These are phyloP conservation scores for Todiramphus saurophagus DNA, from an alignment of 2,113 vertebrate genomes.

Conservation along the genomic window DNA sequence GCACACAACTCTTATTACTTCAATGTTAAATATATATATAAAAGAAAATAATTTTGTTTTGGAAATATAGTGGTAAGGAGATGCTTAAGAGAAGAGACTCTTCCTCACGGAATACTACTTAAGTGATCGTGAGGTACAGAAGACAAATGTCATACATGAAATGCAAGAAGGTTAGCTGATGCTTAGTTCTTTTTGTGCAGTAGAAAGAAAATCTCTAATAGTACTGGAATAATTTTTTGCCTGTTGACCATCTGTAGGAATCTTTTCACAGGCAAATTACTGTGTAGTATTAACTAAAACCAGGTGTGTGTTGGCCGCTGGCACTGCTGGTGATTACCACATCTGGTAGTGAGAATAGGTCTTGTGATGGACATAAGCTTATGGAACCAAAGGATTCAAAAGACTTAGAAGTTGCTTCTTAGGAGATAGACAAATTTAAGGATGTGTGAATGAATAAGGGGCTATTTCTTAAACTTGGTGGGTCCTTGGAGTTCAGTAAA, in stretches of 20 bases:
- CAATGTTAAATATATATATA: not conserved
- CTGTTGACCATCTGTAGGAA: constrained; percentile 8
- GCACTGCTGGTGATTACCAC: not conserved
- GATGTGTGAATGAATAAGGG: not conserved
- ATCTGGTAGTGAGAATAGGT: not conserved
- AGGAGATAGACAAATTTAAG: not conserved
- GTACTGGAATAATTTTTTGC: not conserved
- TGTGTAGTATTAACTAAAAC: not conserved
- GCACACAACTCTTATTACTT: not conserved
- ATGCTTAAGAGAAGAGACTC: not conserved
- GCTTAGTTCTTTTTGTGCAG: not conserved
- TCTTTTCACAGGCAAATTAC: not conserved
- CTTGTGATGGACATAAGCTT: not conserved
- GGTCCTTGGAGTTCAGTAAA: not conserved
- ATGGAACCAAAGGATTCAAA: not conserved
- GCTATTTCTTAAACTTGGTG: not conserved
- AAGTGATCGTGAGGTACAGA: not conserved
- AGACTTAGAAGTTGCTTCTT: not conserved
- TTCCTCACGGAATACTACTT: not conserved
- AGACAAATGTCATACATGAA: not conserved
- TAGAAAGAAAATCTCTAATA: not conserved
- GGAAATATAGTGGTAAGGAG: not conserved
- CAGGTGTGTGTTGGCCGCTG: constrained; percentile 16
- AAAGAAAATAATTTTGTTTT: not conserved
- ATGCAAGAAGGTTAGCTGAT: not conserved